Evolutionary conservation across 1,140 invertebrate species (phyloP).

Genomic region (Sarcophaga bullata): DNA sequence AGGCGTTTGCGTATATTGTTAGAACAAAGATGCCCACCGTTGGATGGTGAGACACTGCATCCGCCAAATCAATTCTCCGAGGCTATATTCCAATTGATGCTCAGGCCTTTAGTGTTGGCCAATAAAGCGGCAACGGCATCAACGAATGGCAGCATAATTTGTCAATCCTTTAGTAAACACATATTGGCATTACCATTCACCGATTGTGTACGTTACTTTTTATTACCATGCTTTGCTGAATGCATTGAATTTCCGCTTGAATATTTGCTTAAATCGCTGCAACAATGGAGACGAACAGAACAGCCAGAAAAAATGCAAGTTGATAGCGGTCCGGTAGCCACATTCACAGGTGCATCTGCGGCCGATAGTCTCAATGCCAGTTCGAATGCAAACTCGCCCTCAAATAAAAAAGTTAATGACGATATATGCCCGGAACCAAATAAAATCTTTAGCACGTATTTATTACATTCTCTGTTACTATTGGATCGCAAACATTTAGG

Average conservation of each 20-base stretch:
- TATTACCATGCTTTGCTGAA: conserved; percentile 69
- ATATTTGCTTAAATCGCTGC: conserved; percentile 60
- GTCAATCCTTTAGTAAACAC: conserved; percentile 65
- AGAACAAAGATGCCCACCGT: conserved; percentile 76
- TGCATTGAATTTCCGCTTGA: conserved; percentile 68
- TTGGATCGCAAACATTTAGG: conserved; percentile 75
- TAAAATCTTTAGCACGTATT: conserved; percentile 56
- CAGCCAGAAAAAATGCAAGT: conserved; percentile 43
- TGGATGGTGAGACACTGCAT: conserved; percentile 74
- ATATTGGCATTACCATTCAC: conserved; percentile 69
- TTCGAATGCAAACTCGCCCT: conserved; percentile 9
- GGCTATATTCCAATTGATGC: conserved; percentile 80
- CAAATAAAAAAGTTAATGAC: neutral
- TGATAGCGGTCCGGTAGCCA: neutral
- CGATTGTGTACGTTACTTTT: conserved; percentile 70
- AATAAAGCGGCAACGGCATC: conserved; percentile 45
- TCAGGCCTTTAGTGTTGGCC: conserved; percentile 75
- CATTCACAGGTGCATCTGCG: conserved; percentile 16
- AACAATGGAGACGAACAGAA: neutral
- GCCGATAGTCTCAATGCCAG: neutral
- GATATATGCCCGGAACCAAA: neutral
- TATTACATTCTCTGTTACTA: conserved; percentile 74
- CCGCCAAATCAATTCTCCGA: conserved; percentile 81
- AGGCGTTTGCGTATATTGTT: conserved; percentile 75
- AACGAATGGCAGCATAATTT: conserved; percentile 46